Evolutionary conservation across 2,888 invertebrate genomes (phyloP).

Genomic region (Rhodophaea formosa): DNA sequence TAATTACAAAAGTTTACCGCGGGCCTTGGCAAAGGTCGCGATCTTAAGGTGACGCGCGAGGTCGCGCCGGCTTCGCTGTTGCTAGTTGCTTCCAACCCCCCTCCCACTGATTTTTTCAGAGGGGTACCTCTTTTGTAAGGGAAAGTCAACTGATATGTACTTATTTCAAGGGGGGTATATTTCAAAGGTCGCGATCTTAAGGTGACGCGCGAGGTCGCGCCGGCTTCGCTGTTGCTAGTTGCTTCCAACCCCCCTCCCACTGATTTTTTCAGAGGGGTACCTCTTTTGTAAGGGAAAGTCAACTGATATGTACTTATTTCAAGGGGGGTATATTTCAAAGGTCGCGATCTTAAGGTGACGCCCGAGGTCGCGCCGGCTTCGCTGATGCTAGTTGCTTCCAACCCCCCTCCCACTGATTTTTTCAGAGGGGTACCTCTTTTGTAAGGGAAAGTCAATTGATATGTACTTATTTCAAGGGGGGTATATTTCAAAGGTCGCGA

Average conservation of each 20-base stretch:
- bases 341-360: constrained; percentile 39
- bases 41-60: constrained; percentile 35
- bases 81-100: background rate
- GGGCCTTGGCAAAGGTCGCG: constrained; percentile 46
- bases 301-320: too few relatives aligned
- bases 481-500: constrained; percentile 37
- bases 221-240: constrained; percentile 9
- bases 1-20: constrained; percentile 53
- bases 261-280: too few relatives aligned
- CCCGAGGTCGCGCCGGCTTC: constrained; percentile 31
- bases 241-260: background rate
- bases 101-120: too few relatives aligned
- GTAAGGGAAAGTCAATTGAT: too few relatives aligned
- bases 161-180: too few relatives aligned
- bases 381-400: background rate
- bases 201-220: constrained; percentile 36
- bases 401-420: too few relatives aligned
- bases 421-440: too few relatives aligned
- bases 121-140: too few relatives aligned
- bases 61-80: constrained; percentile 27
- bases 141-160: too few relatives aligned
- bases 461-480: too few relatives aligned
- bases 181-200: constrained; percentile 41
- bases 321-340: constrained; percentile 29
- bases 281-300: too few relatives aligned